Percentiles rank a stretch among this genome's conserved stretches.
These are phyloP conservation scores for Steinernema feltiae DNA, from an alignment of 1,140 invertebrate species.

Conservation along the genomic window DNA sequence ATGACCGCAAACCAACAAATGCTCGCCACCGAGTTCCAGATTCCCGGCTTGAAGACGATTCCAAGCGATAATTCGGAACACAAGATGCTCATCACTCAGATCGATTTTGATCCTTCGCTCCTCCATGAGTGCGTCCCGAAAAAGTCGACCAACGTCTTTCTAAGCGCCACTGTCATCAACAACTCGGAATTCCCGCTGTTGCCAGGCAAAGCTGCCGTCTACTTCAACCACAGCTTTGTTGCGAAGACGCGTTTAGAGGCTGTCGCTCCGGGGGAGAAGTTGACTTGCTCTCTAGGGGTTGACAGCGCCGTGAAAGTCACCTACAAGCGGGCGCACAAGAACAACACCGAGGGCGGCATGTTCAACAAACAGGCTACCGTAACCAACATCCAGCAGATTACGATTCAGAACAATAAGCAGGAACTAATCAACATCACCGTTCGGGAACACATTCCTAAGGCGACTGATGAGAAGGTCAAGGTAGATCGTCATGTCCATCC, in stretches of 20 bases:
- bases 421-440: constrained; percentile 52
- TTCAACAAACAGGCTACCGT: constrained; percentile 46
- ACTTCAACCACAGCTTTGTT: constrained; percentile 61
- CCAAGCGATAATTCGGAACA: not conserved
- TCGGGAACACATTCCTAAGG: constrained; percentile 58
- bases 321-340: constrained; percentile 59
- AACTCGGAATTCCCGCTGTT: constrained; percentile 57
- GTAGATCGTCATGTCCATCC: constrained; percentile 33
- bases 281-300: constrained; percentile 59
- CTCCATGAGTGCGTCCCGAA: constrained; percentile 59
- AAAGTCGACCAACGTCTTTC: constrained; percentile 56
- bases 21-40: not conserved
- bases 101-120: constrained; percentile 56
- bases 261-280: constrained; percentile 58
- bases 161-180: constrained; percentile 59
- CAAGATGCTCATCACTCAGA: not conserved
- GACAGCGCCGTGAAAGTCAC: constrained; percentile 59
- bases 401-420: constrained; percentile 58
- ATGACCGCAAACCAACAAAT: not conserved
- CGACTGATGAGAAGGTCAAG: constrained; percentile 60
- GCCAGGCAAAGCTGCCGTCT: constrained; percentile 58
- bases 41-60: not conserved
- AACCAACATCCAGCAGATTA: constrained; percentile 56
- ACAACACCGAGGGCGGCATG: constrained; percentile 41
- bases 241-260: constrained; percentile 58